phyloP scores from a whole-genome alignment of 2,113 vertebrate species.

The Lophius piscatorius region DNA sequence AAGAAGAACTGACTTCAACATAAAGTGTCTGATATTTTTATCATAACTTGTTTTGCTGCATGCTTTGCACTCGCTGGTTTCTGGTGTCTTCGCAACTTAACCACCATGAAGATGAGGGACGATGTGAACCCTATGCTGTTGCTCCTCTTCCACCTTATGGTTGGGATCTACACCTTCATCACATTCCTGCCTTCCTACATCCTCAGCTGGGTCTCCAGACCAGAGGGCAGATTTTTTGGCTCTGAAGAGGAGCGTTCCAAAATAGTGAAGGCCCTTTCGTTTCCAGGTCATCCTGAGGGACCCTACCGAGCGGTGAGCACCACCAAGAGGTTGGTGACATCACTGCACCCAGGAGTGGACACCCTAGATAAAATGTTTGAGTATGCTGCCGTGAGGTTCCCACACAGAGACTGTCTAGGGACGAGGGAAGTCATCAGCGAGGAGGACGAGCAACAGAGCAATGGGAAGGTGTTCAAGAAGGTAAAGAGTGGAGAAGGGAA shows the following conservation, averaged over 20 bases:
- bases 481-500: conserved; percentile 63
- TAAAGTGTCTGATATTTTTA: not conserved
- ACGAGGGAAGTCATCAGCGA: conserved; percentile 91
- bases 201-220: conserved; percentile 57
- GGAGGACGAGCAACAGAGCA: conserved; percentile 92
- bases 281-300: conserved; percentile 79
- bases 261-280: conserved; percentile 84
- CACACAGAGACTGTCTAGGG: conserved; percentile 87
- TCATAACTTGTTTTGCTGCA: not conserved
- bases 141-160: conserved; percentile 85
- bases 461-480: conserved; percentile 96
- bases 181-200: conserved; percentile 88
- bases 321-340: conserved; percentile 78
- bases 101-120: conserved; percentile 90
- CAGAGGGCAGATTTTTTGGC: conserved; percentile 49
- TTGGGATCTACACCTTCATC: conserved; percentile 86
- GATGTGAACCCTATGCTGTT: conserved; percentile 88
- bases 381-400: conserved; percentile 82
- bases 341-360: conserved; percentile 85
- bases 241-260: conserved; percentile 81
- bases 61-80: conserved; percentile 2
- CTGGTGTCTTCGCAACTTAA: not conserved
- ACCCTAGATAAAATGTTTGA: conserved; percentile 91
- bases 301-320: conserved; percentile 87
- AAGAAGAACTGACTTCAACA: not conserved